Base-by-base conservation (phyloP, 2,113 vertebrate genomes). In the Epinephelus moara region DNA sequence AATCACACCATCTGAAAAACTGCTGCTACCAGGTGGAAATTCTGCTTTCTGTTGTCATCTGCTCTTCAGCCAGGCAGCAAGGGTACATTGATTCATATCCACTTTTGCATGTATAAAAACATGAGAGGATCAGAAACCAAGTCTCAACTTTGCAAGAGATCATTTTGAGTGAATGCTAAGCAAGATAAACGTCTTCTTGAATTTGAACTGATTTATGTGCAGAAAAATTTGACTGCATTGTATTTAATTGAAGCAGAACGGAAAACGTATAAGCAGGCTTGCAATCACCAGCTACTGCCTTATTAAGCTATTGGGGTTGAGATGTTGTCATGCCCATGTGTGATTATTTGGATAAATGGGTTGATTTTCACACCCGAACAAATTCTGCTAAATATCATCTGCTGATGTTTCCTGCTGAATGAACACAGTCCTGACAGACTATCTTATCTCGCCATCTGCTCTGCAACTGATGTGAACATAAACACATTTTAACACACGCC, bases 361-460 rank as follows among this genome's bases (percentile, higher is more conserved):
- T 64, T 60, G 9, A 75, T 62, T 79, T 75, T 82, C 49, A 72
- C 49, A 62, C 66, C 47, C 0, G 3, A 68, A 60, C 45, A 66
- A 73, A 68, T 53, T 73, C 74, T 5, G 45, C 19, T 71, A 55
- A 84, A 60, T 75, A n/a, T 68, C 61, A 33, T 71, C 66, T 69
- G 37, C 52, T 40, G 37, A 42, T 42, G 18, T 52, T 47, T 78
- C 55, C 67, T 70, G 27, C 19, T 76, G 69, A 68, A 15, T 18
- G n/a, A 72, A 30, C 83, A 42, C 50, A 30, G 25, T 57, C 59
- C 70, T 45, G 66, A 62, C 42, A 30, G 14, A 9, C 57, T 30
- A 21, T 45, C 47, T 75, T 27, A 37, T 71, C 75, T 62, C 3
- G 6, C 60, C 72, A 77, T 85, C 73, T 89, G 82, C 15, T 80